These are phyloP conservation scores for Drosophila bipectinata DNA, from an alignment of 1,140 invertebrate species.

Conservation along the genomic window DNA sequence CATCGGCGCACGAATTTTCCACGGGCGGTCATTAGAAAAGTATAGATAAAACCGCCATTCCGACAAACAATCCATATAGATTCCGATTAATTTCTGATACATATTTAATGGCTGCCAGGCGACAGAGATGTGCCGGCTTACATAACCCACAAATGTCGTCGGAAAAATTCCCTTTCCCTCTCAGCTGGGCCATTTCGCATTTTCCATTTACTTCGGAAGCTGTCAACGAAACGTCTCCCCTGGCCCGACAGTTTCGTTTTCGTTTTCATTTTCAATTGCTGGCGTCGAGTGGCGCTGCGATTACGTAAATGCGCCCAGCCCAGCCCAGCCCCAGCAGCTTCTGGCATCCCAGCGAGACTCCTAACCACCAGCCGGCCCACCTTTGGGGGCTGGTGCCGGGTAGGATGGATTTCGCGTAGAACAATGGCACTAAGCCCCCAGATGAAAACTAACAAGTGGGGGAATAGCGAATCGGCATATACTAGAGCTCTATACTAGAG, in stretches of 20 bases:
- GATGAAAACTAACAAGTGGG: slow-evolving; percentile 28
- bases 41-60: slow-evolving; percentile 33
- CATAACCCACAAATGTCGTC: slow-evolving; percentile 42
- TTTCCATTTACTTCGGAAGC: slow-evolving; percentile 49
- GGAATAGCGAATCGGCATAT: slow-evolving; percentile 47
- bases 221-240: slow-evolving; percentile 15
- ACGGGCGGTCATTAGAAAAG: slow-evolving; percentile 29
- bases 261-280: slow-evolving; percentile 69
- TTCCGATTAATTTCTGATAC: slow-evolving; percentile 35
- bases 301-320: slow-evolving; percentile 67
- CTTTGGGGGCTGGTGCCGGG: slow-evolving; percentile 39
- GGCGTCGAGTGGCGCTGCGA: slow-evolving; percentile 60
- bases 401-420: slow-evolving; percentile 54
- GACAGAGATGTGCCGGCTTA: slow-evolving; percentile 12
- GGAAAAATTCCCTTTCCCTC: slow-evolving; percentile 13
- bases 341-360: slow-evolving; percentile 16
- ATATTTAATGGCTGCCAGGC: slow-evolving; percentile 23
- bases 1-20: slow-evolving; percentile 55
- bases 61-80: slow-evolving; percentile 46
- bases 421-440: slow-evolving; percentile 33
- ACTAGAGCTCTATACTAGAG: slow-evolving; percentile 26
- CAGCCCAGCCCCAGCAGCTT: slow-evolving; percentile 9
- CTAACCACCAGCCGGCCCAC: slow-evolving; percentile 18
- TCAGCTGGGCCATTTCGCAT: slow-evolving; percentile 13
- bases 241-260: slow-evolving; percentile 27